Base-by-base conservation (phyloP, 1,140 invertebrate species). In the Drosophila sturtevanti region DNA sequence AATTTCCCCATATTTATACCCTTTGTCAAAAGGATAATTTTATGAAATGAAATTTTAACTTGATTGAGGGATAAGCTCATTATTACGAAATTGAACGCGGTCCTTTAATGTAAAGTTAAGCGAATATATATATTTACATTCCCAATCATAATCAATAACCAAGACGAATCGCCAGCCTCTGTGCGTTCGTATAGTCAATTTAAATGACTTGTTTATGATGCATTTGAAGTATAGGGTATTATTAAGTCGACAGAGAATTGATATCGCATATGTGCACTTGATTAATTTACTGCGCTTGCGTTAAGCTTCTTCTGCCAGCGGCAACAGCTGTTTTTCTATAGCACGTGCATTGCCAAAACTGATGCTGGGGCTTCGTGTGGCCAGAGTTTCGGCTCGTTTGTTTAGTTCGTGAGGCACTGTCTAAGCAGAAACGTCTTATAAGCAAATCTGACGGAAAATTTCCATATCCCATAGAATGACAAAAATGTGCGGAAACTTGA, bases 371-470 rank as follows among this genome's bases (percentile, higher is more conserved):
- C 38, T 41, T 41, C 38, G 38, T n/a, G 38, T 41, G 41, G 16
- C 41, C 14, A 16, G 41, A 18, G 1, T 63, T 65, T 62, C 34
- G n/a, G 55, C 18, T 72, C 14, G 21, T 18, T 4, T 10, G 24
- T 54, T 86, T 68, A 87, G 82, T 87, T 87, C 66, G 82, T 86
- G 82, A 79, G 78, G 78, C 82, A 72, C 82, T 81, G 66, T 68
- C 78, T 79, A 64, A 70, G 68, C 75, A 70, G 73, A 79, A 87
- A 81, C 63, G 76, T 81, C 71, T 63, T 73, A 63, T 71, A 52
- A 22, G 31, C 76, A 79, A 69, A 62, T 66, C 34, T 21, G 41
- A 41, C 14, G 16, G 41, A 16, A 12, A 4, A 31, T 24, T 31
- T 41, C 4, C 34, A 31, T 14, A 44, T 55, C 41, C 12, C 12